Evolutionary conservation across 2,113 vertebrate genomes (phyloP), one percentile per base, ranked within the genome.

Genomic region (Limanda limanda): DNA sequence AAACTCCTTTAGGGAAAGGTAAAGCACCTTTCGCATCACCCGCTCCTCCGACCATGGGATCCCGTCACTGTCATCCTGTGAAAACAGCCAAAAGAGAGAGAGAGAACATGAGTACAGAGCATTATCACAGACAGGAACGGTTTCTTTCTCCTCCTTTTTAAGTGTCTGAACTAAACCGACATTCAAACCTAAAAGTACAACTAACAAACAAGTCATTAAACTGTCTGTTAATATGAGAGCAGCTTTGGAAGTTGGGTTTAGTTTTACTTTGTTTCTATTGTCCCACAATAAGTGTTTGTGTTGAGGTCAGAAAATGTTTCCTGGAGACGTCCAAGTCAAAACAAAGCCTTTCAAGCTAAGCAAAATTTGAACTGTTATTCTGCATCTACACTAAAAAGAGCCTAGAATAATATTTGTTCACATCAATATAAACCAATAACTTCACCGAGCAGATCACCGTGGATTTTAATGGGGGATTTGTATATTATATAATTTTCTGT

Each of bases 21-120:
- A 99, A 76, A 99, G 97, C 92, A 99, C 98, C 93, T 98, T 98
- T 66, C 98, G 96, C 91, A 99, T 97, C 90, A 98, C 96, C 86
- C 97, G 95, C 94, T 99, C 98, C 92, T 99, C 98, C 83, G 98
- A 99, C 98, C 98, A 99, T n/a, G 97, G 98, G 93, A 99, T 99
- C 87, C 98, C 98, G 96, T 99, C 98, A 81, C 97, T 99, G 95
- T 99, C 97, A 88, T 99, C 98, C 98, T 99, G 84, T 9, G 72
- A 64, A 56, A 11, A 66, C 68, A 92, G 40, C 5, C 5, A 79
- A 48, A 2, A 76, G 24, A 77, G 40, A 70, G 40, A 70, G 24
- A 78, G 42, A 71, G 31, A 0, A 5, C 20, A 31, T 79, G 8
- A 81, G 55, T 60, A 12, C 21, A 58, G 73, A 72, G 24, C 11